These are phyloP conservation scores for Schizopygopsis pylzovi DNA, from an alignment of 2,797 vertebrate species.

Conservation along the genomic window DNA sequence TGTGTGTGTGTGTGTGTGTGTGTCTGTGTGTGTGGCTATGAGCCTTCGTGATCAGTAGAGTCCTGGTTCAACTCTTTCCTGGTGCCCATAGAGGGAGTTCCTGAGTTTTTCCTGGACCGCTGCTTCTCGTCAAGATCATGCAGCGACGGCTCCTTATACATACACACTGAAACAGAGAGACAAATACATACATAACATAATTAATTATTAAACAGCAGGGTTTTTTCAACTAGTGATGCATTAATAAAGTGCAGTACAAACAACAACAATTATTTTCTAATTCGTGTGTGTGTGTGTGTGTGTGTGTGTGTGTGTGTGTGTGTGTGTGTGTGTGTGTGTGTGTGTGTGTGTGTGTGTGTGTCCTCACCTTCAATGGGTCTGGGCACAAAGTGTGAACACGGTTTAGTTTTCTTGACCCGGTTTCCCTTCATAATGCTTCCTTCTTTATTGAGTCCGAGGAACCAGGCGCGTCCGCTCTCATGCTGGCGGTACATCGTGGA, in stretches of 20 bases:
- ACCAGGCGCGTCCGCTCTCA: conserved; percentile 96
- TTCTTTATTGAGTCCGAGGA: conserved; percentile 97
- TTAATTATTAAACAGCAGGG: not conserved
- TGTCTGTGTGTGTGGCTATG: conserved; percentile 69
- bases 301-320: not conserved
- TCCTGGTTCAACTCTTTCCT: conserved; percentile 89
- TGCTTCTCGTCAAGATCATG: conserved; percentile 97
- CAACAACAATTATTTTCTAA: no score
- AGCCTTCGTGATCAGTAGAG: conserved; percentile 84
- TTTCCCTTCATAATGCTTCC: conserved; percentile 98
- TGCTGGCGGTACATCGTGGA: conserved; percentile 96
- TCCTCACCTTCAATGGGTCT: conserved; percentile 93
- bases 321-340: not conserved
- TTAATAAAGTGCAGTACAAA: not conserved
- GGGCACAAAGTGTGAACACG: conserved; percentile 97
- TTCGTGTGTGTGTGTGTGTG: not conserved
- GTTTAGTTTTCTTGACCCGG: conserved; percentile 98
- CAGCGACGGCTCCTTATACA: conserved; percentile 99
- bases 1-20: not conserved
- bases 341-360: not conserved
- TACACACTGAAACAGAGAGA: conserved; percentile 84
- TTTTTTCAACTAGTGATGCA: not conserved
- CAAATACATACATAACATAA: not conserved
- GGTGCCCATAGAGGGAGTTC: conserved; percentile 92
- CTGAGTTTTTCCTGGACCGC: conserved; percentile 89